Evolutionary conservation across 2,888 invertebrate species (phyloP).

Genomic region (Trypoxylon attenuatum): DNA sequence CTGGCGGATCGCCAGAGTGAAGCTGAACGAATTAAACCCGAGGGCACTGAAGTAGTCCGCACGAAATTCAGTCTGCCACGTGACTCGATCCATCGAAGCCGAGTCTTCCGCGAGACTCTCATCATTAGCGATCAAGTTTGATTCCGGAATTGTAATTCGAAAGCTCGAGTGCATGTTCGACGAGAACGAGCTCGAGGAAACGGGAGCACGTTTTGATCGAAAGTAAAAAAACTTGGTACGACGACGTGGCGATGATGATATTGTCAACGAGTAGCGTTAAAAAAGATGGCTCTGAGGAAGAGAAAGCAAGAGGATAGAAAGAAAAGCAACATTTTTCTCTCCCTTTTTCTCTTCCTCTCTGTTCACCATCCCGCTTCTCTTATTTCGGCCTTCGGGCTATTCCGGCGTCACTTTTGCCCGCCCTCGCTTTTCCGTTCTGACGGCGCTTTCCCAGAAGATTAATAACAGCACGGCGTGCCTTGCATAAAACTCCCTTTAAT

Average conservation of each 20-base stretch:
- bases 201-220: constrained; percentile 11
- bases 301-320: constrained; percentile 13
- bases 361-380: too few species aligned
- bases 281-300: constrained; percentile 4
- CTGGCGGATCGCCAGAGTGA: too few species aligned
- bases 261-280: constrained; percentile 27
- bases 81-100: too few species aligned
- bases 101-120: too few species aligned
- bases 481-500: constrained; percentile 65
- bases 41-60: too few species aligned
- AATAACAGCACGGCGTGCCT: constrained; percentile 59
- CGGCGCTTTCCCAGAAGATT: constrained; percentile 60
- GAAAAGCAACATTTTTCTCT: background rate
- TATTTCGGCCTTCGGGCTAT: constrained; percentile 29
- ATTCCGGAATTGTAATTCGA: too few species aligned
- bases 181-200: too few species aligned
- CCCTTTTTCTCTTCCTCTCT: too few species aligned
- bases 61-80: too few species aligned
- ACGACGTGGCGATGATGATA: constrained; percentile 45
- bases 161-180: too few species aligned
- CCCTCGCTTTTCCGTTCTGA: constrained; percentile 3
- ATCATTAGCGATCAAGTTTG: too few species aligned
- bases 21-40: too few species aligned
- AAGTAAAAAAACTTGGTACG: constrained; percentile 38
- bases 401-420: constrained; percentile 20